Evolutionary conservation across 1,140 invertebrate species (phyloP).

Genomic region (Trachymyrmex cornetzi): DNA sequence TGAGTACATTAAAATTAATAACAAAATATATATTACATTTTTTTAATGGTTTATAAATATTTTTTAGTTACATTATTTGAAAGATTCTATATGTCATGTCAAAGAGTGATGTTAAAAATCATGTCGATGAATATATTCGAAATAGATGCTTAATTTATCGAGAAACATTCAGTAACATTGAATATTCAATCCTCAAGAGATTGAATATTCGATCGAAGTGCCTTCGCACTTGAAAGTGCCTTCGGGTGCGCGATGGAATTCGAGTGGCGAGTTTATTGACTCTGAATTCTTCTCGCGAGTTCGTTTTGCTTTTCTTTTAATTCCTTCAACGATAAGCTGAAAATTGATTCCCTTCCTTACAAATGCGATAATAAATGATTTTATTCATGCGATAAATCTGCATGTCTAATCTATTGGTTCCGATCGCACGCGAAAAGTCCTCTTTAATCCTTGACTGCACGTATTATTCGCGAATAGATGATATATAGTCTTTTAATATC

Average conservation of each 20-base stretch:
- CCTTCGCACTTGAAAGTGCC: conserved; percentile 20
- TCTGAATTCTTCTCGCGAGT: conserved; percentile 6
- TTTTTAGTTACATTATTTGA: not conserved
- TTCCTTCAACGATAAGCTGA: conserved; percentile 20
- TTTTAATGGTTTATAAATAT: not conserved
- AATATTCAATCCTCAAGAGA: conserved; percentile 33
- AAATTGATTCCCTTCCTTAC: conserved; percentile 18
- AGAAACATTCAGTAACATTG: conserved; percentile 36
- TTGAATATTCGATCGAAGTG: conserved; percentile 26
- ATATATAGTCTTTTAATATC: conserved; percentile 71
- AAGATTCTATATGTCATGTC: not conserved
- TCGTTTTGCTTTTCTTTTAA: conserved; percentile 13
- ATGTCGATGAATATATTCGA: not conserved
- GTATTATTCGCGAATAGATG: conserved; percentile 64
- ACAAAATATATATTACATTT: not conserved
- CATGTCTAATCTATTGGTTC: not conserved
- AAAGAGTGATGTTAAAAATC: conserved; percentile 1
- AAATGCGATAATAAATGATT: conserved; percentile 9
- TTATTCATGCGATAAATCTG: conserved; percentile 10
- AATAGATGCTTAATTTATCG: conserved; percentile 6
- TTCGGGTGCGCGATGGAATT: conserved; percentile 28
- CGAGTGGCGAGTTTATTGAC: conserved; percentile 15
- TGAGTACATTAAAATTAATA: not conserved
- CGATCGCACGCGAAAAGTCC: not conserved
- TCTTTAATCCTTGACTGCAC: conserved; percentile 51